Evolutionary conservation across 2,888 invertebrate genomes (phyloP), one percentile per base, ranked within the genome.

Genomic region (Molorchus minor): DNA sequence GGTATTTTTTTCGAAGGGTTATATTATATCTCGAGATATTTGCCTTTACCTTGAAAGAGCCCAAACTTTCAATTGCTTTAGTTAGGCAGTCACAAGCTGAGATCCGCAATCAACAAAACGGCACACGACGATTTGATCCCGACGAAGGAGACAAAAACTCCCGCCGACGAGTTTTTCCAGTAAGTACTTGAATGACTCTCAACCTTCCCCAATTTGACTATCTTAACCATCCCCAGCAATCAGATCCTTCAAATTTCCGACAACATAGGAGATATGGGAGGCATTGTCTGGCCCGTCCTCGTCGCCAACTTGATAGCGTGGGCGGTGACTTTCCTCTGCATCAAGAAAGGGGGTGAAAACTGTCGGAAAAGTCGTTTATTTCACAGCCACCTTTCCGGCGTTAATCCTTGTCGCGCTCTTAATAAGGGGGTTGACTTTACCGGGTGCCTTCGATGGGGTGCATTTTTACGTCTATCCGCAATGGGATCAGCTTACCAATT

Each of bases 331-430:
- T 96, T 92, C 79, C 81, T 93, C 49, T 94, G 94, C 79, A 91
- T 94, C 64, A 89, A 89, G 81, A 91, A 91, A n/a, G 70, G 94
- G 96, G 45, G 92, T 96, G 62, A 90, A 92, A 81, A 91, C 92
- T 79, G 90, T 93, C 20, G 93, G 93, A 75, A 93, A 93, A 84
- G 92, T 91, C 29, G 94, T 95, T 7, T 96, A 95, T 79, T 91
- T 95, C 75, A 94, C 94, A 0, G 94, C 94, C 0, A 84, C 90
- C 13, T 93, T 93, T 79, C 94, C 94, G 0, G 92, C 92, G 76
- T 71, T 90, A 44, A 87, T 94, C 64, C 83, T 94, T 5, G 83
- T 87, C 66, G 83, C 88, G 30, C 82, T 94, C 51, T 86, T 94
- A 60, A 77, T 92, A 57, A 85, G 93, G 36, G 93, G 93, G 3